A percentile compares a stretch with the other conserved stretches of the same genome.
Conservation (phyloP, 92 coral and sea anemone species). For the Umimayanthus chanpuru region DNA sequence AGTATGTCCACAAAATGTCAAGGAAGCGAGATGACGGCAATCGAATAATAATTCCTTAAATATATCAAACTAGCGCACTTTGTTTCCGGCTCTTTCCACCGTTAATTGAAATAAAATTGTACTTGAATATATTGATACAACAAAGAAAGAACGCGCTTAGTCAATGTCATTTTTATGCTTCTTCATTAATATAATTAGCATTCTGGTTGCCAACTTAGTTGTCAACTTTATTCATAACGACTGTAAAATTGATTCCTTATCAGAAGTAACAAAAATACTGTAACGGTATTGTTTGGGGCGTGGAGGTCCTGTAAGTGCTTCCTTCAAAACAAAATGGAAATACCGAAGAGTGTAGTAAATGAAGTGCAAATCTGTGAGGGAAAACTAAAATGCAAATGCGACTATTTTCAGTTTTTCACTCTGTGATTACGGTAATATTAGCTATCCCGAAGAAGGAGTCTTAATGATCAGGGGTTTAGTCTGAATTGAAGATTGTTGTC, state of each 20-base stretch:
- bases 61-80: not conserved
- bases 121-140: too few relatives aligned
- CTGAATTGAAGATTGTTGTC: not conserved
- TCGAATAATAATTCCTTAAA: not conserved
- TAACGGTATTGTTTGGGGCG: not conserved
- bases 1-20: not conserved
- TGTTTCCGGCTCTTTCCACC: not conserved
- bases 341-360: too few relatives aligned
- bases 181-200: not conserved
- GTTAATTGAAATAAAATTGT: too few relatives aligned
- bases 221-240: not conserved
- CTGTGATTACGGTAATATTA: not conserved
- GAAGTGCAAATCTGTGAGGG: not conserved
- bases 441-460: too few relatives aligned
- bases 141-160: not conserved
- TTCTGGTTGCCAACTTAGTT: not conserved
- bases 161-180: not conserved
- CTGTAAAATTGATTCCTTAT: not conserved
- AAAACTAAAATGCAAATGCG: too few relatives aligned
- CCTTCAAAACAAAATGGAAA: too few relatives aligned
- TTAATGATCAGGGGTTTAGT: not conserved
- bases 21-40: constrained; percentile 1
- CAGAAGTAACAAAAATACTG: not conserved
- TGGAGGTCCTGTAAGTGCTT: not conserved
- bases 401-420: not conserved